Evolutionary conservation across 2,113 vertebrate genomes (phyloP).

Genomic region (Bolborhynchus lineola): DNA sequence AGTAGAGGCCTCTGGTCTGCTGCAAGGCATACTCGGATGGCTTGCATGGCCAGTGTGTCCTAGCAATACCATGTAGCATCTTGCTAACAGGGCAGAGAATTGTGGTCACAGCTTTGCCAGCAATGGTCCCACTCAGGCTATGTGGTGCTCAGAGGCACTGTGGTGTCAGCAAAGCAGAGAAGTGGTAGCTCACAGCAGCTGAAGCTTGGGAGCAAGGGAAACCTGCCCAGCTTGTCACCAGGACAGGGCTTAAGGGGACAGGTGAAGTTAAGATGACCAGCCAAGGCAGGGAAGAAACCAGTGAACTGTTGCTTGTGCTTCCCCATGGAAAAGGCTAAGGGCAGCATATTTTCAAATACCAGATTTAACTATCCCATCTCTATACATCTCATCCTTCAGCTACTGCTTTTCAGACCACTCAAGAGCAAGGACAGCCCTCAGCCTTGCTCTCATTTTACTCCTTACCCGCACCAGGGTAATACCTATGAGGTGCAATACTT

Average conservation of each 20-base stretch:
- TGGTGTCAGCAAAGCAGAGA: neutral
- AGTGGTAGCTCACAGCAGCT: neutral
- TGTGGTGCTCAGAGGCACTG: neutral
- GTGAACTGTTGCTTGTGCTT: neutral
- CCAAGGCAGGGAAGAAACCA: neutral
- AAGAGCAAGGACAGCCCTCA: neutral
- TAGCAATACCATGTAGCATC: neutral
- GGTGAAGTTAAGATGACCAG: neutral
- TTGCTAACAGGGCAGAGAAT: neutral
- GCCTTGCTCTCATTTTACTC: neutral
- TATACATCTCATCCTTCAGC: neutral
- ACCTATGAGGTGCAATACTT: neutral
- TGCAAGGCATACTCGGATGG: neutral
- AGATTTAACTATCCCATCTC: neutral
- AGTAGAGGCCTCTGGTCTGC: neutral
- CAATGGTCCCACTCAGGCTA: neutral
- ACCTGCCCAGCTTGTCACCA: neutral
- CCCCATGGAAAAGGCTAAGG: neutral
- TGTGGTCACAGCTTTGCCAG: neutral
- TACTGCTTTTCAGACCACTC: neutral
- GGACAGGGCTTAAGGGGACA: neutral
- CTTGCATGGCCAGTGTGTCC: fast-evolving
- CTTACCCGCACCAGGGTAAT: neutral
- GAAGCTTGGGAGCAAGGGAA: neutral
- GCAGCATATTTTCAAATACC: neutral